Percentiles rank a stretch among this genome's conserved stretches.
Evolutionary conservation across 2,113 vertebrate genomes (phyloP).

Genomic region (Mustela lutreola): DNA sequence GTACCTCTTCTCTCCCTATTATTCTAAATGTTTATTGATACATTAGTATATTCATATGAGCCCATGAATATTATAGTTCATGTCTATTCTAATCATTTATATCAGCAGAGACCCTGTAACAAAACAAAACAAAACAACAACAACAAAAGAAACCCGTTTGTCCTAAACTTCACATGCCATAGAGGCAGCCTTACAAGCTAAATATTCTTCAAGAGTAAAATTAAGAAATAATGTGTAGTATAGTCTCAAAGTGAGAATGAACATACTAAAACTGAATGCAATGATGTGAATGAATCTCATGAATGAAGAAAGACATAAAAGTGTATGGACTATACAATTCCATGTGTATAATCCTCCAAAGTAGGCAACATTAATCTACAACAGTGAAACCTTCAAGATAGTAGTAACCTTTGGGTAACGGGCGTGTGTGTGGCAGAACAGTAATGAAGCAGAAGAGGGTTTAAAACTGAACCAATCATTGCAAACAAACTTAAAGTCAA

Average conservation of each 20-base stretch:
- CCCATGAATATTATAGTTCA: background rate
- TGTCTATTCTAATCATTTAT: conserved; percentile 39
- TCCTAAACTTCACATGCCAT: background rate
- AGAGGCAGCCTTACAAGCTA: background rate
- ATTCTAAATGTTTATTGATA: conserved; percentile 19
- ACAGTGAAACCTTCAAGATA: background rate
- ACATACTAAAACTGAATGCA: background rate
- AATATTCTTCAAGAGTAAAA: background rate
- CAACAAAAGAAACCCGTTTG: background rate
- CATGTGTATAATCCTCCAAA: background rate
- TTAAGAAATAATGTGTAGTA: background rate
- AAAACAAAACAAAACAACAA: background rate
- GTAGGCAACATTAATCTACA: background rate
- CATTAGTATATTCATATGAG: background rate
- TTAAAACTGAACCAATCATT: conserved; percentile 17
- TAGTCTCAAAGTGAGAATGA: background rate
- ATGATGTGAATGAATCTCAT: background rate
- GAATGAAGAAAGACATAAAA: background rate
- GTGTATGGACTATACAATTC: background rate
- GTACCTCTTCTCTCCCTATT: background rate
- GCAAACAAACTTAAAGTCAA: background rate
- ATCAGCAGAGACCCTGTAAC: background rate
- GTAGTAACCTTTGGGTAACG: background rate
- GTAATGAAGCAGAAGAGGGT: background rate
- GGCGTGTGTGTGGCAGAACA: background rate